Evolutionary conservation across 2,888 invertebrate genomes (phyloP).

Genomic region (Sarcophaga rosellei): DNA sequence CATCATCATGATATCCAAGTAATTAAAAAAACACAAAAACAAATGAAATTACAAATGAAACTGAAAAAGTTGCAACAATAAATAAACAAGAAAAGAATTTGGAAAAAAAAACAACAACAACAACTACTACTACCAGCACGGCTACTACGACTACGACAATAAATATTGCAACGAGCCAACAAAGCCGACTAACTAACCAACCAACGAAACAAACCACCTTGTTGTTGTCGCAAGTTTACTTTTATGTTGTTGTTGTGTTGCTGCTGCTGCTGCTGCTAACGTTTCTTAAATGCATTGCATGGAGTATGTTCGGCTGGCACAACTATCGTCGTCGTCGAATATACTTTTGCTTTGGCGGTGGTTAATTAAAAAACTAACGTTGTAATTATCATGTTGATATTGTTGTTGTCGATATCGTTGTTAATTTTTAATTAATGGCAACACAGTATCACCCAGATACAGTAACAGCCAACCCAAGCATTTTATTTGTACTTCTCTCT

Average conservation of each 20-base stretch:
- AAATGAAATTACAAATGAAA: slow-evolving; percentile 25
- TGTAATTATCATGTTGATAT: slow-evolving; percentile 68
- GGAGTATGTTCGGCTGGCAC: neutral
- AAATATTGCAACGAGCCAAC: slow-evolving; percentile 6
- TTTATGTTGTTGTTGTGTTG: slow-evolving; percentile 44
- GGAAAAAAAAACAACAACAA: slow-evolving; percentile 16
- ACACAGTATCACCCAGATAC: slow-evolving; percentile 45
- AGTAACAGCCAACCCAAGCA: slow-evolving; percentile 3
- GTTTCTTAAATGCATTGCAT: neutral
- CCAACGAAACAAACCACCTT: slow-evolving; percentile 34
- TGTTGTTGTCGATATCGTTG: slow-evolving; percentile 68
- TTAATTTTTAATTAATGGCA: slow-evolving; percentile 69
- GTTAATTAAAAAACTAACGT: slow-evolving; percentile 63
- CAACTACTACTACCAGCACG: neutral
- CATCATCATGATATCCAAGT: slow-evolving; percentile 51
- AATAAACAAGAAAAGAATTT: slow-evolving; percentile 17
- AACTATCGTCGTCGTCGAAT: neutral
- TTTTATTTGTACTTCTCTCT: neutral
- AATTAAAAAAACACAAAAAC: slow-evolving; percentile 47
- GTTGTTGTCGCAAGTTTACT: slow-evolving; percentile 62
- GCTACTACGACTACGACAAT: neutral
- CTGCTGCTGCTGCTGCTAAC: slow-evolving; percentile 19
- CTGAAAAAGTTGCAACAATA: slow-evolving; percentile 35
- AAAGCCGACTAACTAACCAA: slow-evolving; percentile 3
- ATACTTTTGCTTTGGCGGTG: slow-evolving; percentile 62